Base-by-base conservation (phyloP, 2,888 invertebrate genomes). In the Muschampia staudingeri region DNA sequence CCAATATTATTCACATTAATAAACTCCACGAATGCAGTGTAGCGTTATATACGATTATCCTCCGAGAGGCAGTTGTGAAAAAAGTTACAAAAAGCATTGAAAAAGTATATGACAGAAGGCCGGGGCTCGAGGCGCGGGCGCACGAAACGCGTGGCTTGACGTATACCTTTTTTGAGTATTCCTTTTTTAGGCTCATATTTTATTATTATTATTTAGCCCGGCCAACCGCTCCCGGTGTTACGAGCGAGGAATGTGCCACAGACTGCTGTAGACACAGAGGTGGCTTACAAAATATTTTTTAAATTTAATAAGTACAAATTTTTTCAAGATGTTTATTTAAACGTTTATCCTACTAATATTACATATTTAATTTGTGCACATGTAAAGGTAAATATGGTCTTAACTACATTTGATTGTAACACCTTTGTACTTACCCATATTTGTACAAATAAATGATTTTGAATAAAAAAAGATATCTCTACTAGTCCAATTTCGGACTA, bases 191-290 rank as follows among this genome's bases (percentile, higher is more conserved):
- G 93, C 93, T 94, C 94, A 94, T 95, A 94, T 95, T 95, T 94
- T 94, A 94, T 95, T 95, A 94, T 94, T 96, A 96, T 96, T 96
- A 95, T 96, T 96, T 94, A 94, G 94, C 92, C 92, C 94, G 93
- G 93, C 93, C 85, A 83, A 83, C 83, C 94, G 97, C 97, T 97
- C 96, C 97, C 94, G 96, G 97, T 97, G 96, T 97, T 97, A 97
- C 97, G 97, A 91, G 89, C 93, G 93, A 89, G 96, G 97, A 96
- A 97, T 97, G 96, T 93, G 93, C 91, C 93, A 94, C 89, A 95
- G 96, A 96, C 85, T 86, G 87, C 89, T 83, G 87, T 83, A 84
- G 80, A 87, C 84, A 86, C 91, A 95, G 96, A 95, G 92, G 91
- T 92, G 96, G 90, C 95, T 91, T 77, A 7, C 30, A 12, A 44